A percentile compares a stretch with the other conserved stretches of the same genome.
phyloP scores from a whole-genome alignment of 2,888 invertebrate species.

The Heliconius hortense region DNA sequence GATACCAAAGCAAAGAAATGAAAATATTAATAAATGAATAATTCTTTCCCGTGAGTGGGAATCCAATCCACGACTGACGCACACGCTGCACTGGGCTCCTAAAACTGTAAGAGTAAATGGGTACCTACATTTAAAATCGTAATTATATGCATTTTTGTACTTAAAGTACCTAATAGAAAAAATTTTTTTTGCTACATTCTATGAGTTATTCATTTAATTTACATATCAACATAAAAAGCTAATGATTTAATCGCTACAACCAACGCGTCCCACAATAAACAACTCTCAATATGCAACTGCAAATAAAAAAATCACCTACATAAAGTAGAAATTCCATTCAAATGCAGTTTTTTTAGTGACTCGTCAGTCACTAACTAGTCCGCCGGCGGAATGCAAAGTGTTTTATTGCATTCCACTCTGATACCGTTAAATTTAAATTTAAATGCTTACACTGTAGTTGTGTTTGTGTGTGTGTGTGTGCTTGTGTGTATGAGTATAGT shows the following conservation, averaged over 20 bases:
- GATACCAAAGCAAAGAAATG: too few relatives aligned
- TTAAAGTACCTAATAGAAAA: too few relatives aligned
- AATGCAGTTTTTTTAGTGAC: slow-evolving; percentile 61
- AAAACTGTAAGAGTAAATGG: too few relatives aligned
- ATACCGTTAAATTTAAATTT: slow-evolving; percentile 79
- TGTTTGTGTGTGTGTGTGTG: slow-evolving; percentile 43
- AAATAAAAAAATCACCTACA: neutral
- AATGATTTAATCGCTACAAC: neutral
- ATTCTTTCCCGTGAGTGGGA: too few relatives aligned
- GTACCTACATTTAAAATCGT: too few relatives aligned
- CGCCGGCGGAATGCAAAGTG: slow-evolving; percentile 62
- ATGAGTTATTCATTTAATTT: neutral
- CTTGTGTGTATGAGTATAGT: slow-evolving; percentile 49
- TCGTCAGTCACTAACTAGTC: slow-evolving; percentile 55
- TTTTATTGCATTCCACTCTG: slow-evolving; percentile 72
- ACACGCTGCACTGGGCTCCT: too few relatives aligned
- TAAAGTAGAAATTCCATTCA: slow-evolving; percentile 59
- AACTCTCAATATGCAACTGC: neutral
- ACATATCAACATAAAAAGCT: neutral
- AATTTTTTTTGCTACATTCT: neutral
- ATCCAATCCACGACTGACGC: too few relatives aligned
- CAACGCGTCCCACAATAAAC: neutral
- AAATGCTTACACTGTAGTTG: slow-evolving; percentile 49
- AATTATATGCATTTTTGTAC: too few relatives aligned
- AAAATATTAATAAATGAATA: too few relatives aligned